These are phyloP conservation scores for Meriones unguiculatus DNA, from an alignment of 2,113 vertebrate species.

Conservation along the genomic window DNA sequence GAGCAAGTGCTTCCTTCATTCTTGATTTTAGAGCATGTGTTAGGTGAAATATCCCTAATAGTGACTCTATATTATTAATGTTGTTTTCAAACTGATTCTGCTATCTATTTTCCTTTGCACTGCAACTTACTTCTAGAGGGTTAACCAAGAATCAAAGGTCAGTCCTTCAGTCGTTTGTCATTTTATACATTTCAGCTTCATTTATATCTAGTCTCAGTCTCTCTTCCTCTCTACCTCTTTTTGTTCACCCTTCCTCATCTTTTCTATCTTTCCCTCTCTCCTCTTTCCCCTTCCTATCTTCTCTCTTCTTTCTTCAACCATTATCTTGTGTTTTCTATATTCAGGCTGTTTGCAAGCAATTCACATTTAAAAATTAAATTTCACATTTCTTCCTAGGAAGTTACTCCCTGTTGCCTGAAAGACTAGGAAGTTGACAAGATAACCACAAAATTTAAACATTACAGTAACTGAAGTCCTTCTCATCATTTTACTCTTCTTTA, in stretches of 20 bases:
- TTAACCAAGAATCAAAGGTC: neutral
- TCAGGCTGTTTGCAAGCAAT: neutral
- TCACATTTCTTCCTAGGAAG: neutral
- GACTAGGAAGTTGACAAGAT: neutral
- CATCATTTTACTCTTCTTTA: neutral
- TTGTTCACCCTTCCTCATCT: neutral
- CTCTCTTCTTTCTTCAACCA: neutral
- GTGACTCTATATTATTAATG: neutral
- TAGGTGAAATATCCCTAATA: no score
- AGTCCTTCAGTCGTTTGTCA: neutral
- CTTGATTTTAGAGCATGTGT: neutral
- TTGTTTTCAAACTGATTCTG: neutral
- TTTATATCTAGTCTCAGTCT: neutral
- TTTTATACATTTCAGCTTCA: neutral
- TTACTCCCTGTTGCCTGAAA: neutral
- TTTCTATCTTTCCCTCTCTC: no score
- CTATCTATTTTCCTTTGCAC: no score
- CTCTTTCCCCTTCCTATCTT: neutral
- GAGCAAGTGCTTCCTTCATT: neutral
- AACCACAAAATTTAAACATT: neutral
- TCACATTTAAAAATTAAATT: neutral
- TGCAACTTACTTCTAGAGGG: neutral
- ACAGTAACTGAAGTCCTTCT: neutral
- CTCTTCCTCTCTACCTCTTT: neutral
- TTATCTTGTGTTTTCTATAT: neutral